A percentile compares a stretch with the other conserved stretches of the same genome.
phyloP scores from a whole-genome alignment of 2,113 vertebrate species.

The Rhodinocichla rosea region DNA sequence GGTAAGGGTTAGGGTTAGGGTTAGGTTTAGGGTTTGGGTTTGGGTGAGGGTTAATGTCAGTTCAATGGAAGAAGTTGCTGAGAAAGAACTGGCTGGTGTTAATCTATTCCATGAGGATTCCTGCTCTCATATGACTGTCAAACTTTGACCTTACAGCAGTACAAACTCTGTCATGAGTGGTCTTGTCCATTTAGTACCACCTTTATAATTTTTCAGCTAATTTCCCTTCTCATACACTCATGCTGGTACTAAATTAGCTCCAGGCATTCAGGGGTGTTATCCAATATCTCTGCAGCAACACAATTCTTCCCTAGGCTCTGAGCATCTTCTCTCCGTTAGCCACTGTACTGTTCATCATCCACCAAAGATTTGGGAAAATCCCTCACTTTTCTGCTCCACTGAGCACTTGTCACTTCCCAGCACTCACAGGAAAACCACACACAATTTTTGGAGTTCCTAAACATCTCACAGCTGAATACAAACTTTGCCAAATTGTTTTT shows the following conservation, averaged over 20 bases:
- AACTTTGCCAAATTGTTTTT: background rate
- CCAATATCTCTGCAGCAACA: background rate
- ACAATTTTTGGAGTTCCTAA: background rate
- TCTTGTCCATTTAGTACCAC: background rate
- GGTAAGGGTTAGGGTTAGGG: background rate
- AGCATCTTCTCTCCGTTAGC: background rate
- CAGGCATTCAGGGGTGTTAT: background rate
- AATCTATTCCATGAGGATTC: too few relatives aligned
- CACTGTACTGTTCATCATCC: background rate
- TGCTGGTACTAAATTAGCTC: background rate
- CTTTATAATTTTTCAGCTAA: background rate
- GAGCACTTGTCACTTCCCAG: background rate
- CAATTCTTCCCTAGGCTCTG: background rate
- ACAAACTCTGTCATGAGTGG: background rate
- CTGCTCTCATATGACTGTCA: background rate
- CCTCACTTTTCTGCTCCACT: background rate
- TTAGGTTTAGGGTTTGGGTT: background rate
- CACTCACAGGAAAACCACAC: fast-evolving
- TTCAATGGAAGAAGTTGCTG: background rate
- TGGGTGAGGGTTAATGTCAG: background rate
- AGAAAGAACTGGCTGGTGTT: background rate
- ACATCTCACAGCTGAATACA: background rate
- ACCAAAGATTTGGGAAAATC: background rate
- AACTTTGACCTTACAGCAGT: background rate
- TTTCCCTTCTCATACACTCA: background rate